Evolutionary conservation across 37 sponge, comb jelly and placozoan species (phyloP), one percentile per base, ranked within the genome.

Genomic region (Ephydatia muelleri): DNA sequence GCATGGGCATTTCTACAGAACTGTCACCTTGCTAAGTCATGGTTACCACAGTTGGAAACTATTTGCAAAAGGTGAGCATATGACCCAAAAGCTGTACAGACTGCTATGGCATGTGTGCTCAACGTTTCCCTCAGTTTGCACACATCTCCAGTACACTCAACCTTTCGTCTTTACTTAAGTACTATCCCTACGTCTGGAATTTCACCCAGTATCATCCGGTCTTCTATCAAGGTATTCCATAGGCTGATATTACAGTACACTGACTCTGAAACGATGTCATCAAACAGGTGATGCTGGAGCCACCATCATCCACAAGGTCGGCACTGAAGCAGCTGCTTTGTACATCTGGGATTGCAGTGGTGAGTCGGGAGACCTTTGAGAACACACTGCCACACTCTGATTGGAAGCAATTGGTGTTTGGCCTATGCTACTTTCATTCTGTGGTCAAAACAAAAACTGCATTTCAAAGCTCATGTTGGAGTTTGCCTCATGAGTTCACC

Each of bases 1-100:
- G 75, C 75, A 29, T 92, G 92, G 92, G 86, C 84, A 12, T 88
- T 92, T 80, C 76, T 92, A 14, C 89, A 92, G 48, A 92, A 92
- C 68, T 92, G 92, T 69, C 89, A 92, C 34, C 78, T 88, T 29
- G 88, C 85, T 32, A 43, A 72, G 16, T 88, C 85, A 28, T 92
- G 85, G 85, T 79, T 91, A 70, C 85, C 83, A 32, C 57, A 79
- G 16, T 75, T 92, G 66, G 87, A 80, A 34, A 32, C 34, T 1
- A 35, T 87, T 16, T 57, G 64, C 2, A 79, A 72, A 71, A 48
- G 70, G 72, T 73, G 23, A 69, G 27, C 38, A 2, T 26, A 39
- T 68, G 23, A 26, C n/a, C 19, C 35, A 14, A 36, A 76, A 36
- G 77, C 35, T 36, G 2, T 28, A 67, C 68, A 84, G 68, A 2